These are phyloP conservation scores for Ennomos erosarius DNA, from an alignment of 2,888 invertebrate species.

Conservation along the genomic window DNA sequence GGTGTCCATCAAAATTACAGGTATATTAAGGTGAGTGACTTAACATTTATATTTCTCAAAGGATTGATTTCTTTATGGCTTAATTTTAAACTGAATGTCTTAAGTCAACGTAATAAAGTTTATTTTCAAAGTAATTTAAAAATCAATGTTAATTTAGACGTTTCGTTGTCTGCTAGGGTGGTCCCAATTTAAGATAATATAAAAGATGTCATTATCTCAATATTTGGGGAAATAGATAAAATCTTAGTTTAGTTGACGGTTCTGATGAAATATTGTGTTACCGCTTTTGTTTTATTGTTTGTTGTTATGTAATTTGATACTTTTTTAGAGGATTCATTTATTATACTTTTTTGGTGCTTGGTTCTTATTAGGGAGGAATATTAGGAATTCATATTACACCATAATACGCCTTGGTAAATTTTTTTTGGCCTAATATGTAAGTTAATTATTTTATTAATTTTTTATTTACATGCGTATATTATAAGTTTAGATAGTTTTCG, in stretches of 20 bases:
- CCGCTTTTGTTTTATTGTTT: slow-evolving; percentile 19
- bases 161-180: slow-evolving; percentile 30
- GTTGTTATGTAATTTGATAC: slow-evolving; percentile 31
- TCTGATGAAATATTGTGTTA: slow-evolving; percentile 37
- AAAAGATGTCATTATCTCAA: slow-evolving; percentile 29
- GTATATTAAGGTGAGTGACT: slow-evolving; percentile 36
- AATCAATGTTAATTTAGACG: slow-evolving; percentile 30
- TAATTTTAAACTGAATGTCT: slow-evolving; percentile 3
- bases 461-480: no score
- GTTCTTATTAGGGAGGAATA: no score
- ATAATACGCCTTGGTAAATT: no score
- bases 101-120: slow-evolving; percentile 18
- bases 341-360: neutral
- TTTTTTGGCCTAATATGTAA: no score
- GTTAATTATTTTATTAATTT: no score
- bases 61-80: neutral
- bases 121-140: slow-evolving; percentile 14
- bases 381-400: no score
- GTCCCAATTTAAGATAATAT: slow-evolving; percentile 33
- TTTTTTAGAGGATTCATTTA: slow-evolving; percentile 10
- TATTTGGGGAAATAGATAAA: slow-evolving; percentile 38
- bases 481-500: no score
- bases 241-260: slow-evolving; percentile 27
- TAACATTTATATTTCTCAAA: slow-evolving; percentile 29
- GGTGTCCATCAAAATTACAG: slow-evolving; percentile 37